Evolutionary conservation across 2,113 vertebrate species (phyloP).

Genomic region (Bombycilla garrulus): DNA sequence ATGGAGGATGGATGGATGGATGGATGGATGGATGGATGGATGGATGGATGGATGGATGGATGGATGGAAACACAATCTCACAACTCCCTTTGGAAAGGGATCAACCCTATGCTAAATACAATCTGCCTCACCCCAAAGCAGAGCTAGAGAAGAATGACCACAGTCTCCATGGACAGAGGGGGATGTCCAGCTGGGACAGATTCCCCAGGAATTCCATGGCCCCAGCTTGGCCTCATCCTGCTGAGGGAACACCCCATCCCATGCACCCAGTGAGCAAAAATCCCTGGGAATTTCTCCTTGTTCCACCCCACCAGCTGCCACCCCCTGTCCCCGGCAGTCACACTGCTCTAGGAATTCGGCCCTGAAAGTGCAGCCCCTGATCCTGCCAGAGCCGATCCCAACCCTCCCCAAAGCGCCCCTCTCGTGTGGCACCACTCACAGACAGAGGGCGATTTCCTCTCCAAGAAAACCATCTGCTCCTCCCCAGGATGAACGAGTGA

Average conservation of each 20-base stretch:
- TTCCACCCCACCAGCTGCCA: background rate
- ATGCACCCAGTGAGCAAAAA: fast-evolving
- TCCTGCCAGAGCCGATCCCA: background rate
- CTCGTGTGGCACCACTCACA: background rate
- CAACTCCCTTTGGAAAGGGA: background rate
- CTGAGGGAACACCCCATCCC: background rate
- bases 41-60: background rate
- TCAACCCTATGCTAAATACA: background rate
- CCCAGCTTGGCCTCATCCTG: fast-evolving
- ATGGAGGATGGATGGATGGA: background rate
- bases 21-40: background rate
- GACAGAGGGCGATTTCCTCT: background rate
- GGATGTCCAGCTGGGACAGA: background rate
- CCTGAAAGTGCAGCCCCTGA: background rate
- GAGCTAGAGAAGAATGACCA: background rate
- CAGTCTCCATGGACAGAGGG: fast-evolving
- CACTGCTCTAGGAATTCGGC: background rate
- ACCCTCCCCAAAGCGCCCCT: background rate
- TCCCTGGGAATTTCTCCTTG: background rate
- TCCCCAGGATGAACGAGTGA: background rate
- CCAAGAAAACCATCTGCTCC: background rate
- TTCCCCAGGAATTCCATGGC: background rate
- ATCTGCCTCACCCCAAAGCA: background rate
- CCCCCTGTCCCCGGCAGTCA: background rate
- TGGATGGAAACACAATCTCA: background rate